Conservation (phyloP, 2,888 invertebrate species). For the Agriopis aurantiaria region DNA sequence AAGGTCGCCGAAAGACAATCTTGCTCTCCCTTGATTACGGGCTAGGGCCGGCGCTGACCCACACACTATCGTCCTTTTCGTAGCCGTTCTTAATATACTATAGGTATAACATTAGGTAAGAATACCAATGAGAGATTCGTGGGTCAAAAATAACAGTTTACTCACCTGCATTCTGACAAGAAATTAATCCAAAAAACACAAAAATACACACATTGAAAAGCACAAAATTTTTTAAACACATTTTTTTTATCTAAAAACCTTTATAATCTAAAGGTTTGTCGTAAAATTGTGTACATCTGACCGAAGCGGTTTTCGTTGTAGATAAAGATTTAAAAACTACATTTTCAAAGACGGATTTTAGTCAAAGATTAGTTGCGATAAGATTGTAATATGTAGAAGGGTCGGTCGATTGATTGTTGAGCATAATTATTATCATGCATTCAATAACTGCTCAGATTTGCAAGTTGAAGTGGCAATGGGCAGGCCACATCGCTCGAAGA, state of each 20-base stretch:
- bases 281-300: constrained; percentile 21
- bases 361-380: constrained; percentile 27
- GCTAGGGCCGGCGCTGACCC: too few species aligned
- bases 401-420: neutral
- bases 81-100: too few species aligned
- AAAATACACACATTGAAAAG: constrained; percentile 24
- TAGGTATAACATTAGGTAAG: too few species aligned
- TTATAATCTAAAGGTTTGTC: constrained; percentile 15
- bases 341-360: constrained; percentile 10
- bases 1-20: too few species aligned
- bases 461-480: too few species aligned
- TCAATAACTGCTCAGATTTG: too few species aligned
- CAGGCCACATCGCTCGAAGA: too few species aligned
- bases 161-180: constrained; percentile 36
- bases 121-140: too few species aligned
- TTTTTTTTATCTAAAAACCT: neutral
- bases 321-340: constrained; percentile 19
- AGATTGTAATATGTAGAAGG: constrained; percentile 24
- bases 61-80: too few species aligned
- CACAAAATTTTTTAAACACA: constrained; percentile 18
- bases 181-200: constrained; percentile 29
- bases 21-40: too few species aligned
- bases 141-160: neutral
- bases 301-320: constrained; percentile 8
- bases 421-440: neutral